phyloP scores from a whole-genome alignment of 2,797 vertebrate species.

The Fistularia tabacaria region DNA sequence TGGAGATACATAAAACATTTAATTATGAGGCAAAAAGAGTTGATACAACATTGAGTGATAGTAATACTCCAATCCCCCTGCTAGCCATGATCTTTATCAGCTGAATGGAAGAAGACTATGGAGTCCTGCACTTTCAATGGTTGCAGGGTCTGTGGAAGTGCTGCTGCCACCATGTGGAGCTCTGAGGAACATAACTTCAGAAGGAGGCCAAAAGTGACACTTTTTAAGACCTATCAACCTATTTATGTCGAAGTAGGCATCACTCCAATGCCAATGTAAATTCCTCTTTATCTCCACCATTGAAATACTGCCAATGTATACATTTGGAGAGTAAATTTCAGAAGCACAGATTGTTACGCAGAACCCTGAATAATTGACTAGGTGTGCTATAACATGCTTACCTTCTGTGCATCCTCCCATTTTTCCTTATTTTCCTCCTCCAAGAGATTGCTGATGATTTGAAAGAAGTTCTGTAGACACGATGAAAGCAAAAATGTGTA shows the following conservation, averaged over 20 bases:
- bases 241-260: conserved; percentile 17
- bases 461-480: conserved; percentile 93
- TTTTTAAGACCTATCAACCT: conserved; percentile 26
- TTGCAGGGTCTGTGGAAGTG: conserved; percentile 54
- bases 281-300: conserved; percentile 23
- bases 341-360: conserved; percentile 5
- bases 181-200: conserved; percentile 40
- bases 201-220: conserved; percentile 53
- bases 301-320: conserved; percentile 16
- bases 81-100: conserved; percentile 38
- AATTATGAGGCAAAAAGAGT: background rate
- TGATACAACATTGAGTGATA: conserved; percentile 18
- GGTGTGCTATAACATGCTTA: conserved; percentile 63
- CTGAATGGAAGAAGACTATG: conserved; percentile 32
- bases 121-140: conserved; percentile 33
- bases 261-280: conserved; percentile 11
- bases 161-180: conserved; percentile 79
- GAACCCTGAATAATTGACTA: conserved; percentile 50
- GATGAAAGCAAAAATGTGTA: conserved; percentile 50
- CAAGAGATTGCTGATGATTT: conserved; percentile 98
- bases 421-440: conserved; percentile 99
- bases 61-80: conserved; percentile 20
- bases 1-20: conserved; percentile 8
- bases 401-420: conserved; percentile 98
- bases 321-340: conserved; percentile 2